Evolutionary conservation across 2,113 vertebrate species (phyloP), one percentile per base, ranked within the genome.

Genomic region (Dinomys branickii): DNA sequence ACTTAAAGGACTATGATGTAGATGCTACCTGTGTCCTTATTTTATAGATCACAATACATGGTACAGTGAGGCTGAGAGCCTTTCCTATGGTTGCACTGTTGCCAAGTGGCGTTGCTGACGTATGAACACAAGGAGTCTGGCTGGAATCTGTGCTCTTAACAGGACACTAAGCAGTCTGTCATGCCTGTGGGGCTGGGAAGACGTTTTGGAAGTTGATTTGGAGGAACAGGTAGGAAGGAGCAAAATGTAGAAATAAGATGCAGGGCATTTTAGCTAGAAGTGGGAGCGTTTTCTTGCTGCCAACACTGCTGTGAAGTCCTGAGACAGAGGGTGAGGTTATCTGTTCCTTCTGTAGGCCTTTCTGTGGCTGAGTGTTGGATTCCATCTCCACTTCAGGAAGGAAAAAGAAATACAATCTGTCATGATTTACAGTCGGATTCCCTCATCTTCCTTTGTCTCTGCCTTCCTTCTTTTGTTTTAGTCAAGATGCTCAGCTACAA

Each of bases 401-500:
- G 78, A 33, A 65, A 56, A 63, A 50, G 41, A 71, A 58, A 84
- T 38, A 52, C 92, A 88, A 65, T 41, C 54, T 13, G 28, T 35
- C 81, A n/a, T 83, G n/a, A 61, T 86, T 88, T 81, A 84, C 50
- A 47, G 73, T 84, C 44, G 30, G 47, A 30, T 85, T 77, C 75
- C 44, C 50, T 95, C 73, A 30, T 56, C 30, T 67, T 52, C 38
- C 41, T 8, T 50, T 44, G 3, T 19, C n/a, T 38, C n/a, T 14
- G 4, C 11, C 20, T 17, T 8, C 19, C 14, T 44, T 33, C 26
- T 5, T 80, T 73, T 4, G 16, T 41, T 58, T 50, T 12, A 22
- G 35, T 75, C 65, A 65, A 47, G 52, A 52, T 84, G 35, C 26
- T 96, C 58, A 87, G 92, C 56, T 95, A 77, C 28, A 97, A 82